Base-by-base conservation (phyloP, 2,888 invertebrate species). In the Eledone cirrhosa region DNA sequence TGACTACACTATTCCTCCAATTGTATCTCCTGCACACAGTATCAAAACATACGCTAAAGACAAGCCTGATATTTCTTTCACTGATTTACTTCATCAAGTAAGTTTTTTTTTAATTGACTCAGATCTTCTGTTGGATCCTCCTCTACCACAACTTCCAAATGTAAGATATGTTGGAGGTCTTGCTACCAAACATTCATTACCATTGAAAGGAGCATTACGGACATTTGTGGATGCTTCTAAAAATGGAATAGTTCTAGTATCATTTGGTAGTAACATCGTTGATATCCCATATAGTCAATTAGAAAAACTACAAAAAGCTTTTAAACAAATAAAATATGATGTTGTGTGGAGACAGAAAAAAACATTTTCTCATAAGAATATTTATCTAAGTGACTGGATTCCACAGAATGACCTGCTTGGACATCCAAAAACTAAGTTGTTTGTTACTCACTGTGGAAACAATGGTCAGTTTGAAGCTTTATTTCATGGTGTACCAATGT, bases 381-480 rank as follows among this genome's bases (percentile, higher is more conserved):
- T 80, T 1, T 33, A 63, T 19, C 13, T 79, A 0, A 69, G 31
- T 13, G 76, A 59, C 31, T 83, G 83, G 83, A 48, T 83, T 33
- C 83, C 83, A 22, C 83, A 84, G 47, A 81, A 83, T 48, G 83
- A 83, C 53, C 31, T 83, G 22, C 78, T 83, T n/a, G 83, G 80
- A 8, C 83, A 84, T 74, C 74, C 27, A n/a, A 82, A 80, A 29
- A 79, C 80, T 4, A 80, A 80, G 53, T 76, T 82, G 13, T 84
- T 85, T 69, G 79, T 85, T 27, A 82, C 84, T 13, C 85, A 85
- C 67, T 83, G 82, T 65, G 84, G 85, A 8, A 80, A 79, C 31
- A 82, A 82, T 29, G 80, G 84, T 27, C 82, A 83, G 72, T 84
- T 80, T 81, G 85, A 85, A 69, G 82, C 80, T n/a, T 75, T 85